Conservation (phyloP, 2,888 invertebrate genomes). For the Melanophora roralis region DNA sequence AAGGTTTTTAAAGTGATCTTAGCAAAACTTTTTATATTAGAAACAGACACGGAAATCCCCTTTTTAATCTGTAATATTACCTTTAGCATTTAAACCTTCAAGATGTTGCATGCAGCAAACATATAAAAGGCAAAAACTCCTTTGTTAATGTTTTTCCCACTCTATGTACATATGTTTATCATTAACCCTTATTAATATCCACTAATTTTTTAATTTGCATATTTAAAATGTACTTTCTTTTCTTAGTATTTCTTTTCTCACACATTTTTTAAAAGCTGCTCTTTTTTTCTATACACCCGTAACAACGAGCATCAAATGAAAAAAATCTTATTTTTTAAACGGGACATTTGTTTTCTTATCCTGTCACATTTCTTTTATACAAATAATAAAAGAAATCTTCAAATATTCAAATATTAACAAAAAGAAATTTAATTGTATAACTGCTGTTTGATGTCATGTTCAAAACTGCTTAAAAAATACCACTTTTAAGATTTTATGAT, state of each 20-base stretch:
- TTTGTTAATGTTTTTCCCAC: too few species aligned
- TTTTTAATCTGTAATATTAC: too few species aligned
- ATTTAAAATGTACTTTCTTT: constrained; percentile 32
- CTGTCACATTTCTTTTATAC: constrained; percentile 46
- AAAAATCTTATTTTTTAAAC: constrained; percentile 30
- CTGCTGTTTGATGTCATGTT: constrained; percentile 46
- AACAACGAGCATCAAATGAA: background rate
- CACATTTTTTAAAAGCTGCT: constrained; percentile 35
- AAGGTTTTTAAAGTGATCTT: too few species aligned
- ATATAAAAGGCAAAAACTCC: too few species aligned
- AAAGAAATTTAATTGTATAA: constrained; percentile 10
- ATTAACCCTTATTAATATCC: background rate
- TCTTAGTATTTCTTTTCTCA: constrained; percentile 35
- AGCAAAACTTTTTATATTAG: too few species aligned
- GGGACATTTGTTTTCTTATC: constrained; percentile 58
- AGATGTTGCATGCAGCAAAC: too few species aligned
- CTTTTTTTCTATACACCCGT: constrained; percentile 42
- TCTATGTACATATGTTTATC: background rate
- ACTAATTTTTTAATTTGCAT: constrained; percentile 30
- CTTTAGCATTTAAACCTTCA: too few species aligned
- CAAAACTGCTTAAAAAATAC: constrained; percentile 11
- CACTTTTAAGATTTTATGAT: constrained; percentile 29
- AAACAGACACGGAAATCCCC: too few species aligned
- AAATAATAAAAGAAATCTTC: background rate
- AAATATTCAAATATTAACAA: constrained; percentile 3